These are phyloP conservation scores for Eupristina koningsbergeri DNA, from an alignment of 1,140 invertebrate genomes.

Conservation along the genomic window DNA sequence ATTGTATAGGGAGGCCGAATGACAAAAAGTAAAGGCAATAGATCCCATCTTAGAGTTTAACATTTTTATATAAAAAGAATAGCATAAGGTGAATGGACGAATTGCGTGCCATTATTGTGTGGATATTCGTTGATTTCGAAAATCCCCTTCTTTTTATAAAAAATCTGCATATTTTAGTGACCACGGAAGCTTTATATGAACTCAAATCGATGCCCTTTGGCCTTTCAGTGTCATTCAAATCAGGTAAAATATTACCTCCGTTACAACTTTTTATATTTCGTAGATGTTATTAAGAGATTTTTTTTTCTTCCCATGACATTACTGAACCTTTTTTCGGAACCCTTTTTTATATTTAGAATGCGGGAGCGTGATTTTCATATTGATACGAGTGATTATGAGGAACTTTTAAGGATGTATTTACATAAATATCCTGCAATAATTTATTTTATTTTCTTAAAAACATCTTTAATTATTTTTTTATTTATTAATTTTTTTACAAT, in stretches of 20 bases:
- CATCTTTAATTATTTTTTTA: too few species aligned
- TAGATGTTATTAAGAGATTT: too few species aligned
- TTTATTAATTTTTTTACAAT: too few species aligned
- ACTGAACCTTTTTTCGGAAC: not conserved
- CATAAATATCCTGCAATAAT: not conserved
- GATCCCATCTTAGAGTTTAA: not conserved
- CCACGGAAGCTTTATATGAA: not conserved
- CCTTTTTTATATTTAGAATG: too few species aligned
- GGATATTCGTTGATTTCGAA: not conserved
- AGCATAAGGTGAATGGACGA: not conserved
- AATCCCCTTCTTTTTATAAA: not conserved
- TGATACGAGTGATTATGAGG: not conserved
- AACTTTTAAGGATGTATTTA: not conserved
- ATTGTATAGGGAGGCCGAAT: not conserved
- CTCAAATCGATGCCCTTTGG: not conserved
- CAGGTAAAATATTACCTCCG: not conserved
- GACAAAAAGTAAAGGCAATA: not conserved
- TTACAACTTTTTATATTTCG: not conserved
- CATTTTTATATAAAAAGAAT: slow-evolving; percentile 4
- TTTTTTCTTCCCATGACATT: not conserved
- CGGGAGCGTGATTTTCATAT: not conserved
- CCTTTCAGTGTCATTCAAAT: not conserved
- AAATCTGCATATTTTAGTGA: not conserved
- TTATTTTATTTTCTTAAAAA: not conserved
- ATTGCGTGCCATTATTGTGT: slow-evolving; percentile 9